Base-by-base conservation (phyloP, 1,140 invertebrate species). In the Hermetia illucens region DNA sequence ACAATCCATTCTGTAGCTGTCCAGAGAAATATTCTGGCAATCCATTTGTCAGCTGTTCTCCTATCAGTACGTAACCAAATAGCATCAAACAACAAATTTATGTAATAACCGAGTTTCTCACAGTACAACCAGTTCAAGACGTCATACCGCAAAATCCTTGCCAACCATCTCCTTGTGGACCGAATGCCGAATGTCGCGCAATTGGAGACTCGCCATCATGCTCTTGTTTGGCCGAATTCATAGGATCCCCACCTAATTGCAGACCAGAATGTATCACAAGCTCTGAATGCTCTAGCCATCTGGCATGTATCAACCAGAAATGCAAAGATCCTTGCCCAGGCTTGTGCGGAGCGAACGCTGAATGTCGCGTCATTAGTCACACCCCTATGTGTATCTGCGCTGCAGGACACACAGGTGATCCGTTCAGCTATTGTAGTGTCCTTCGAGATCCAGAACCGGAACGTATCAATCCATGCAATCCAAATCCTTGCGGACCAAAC, bases 401-500 rank as follows among this genome's bases (percentile, higher is more conserved):
- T 27, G 50, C 60, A 40, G 69, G 69, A 4, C 74, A 68, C 39
- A 68, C 57, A 24, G 75, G 75, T 12, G 68, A 79, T 54, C 72
- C 75, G 16, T 73, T 74, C 44, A 58, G 69, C 21, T 59, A 63
- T 44, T 77, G 74, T 15, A 58, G 53, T 8, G 60, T 49, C 52
- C 61, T 21, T 33, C 45, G 45, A 19, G 60, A 16, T 76, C 71
- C 19, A 77, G 73, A 50, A 70, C 70, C 35, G n/a, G 45, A 53
- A 56, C 52, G 50, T 19, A 66, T 64, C 22, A 60, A 63, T 41
- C 74, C 73, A 18, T 82, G 79, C 49, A 62, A 67, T 41, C 77
- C 77, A 27, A 75, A 72, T 17, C 77, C 79, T 6, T 88, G 83
- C 57, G 84, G 82, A 5, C 47, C 73, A 10, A 73, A 72, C 34